A percentile compares a stretch with the other conserved stretches of the same genome.
These are phyloP conservation scores for Aurelia aurita DNA, from an alignment of 30 jellyfish, hydroid and myxozoan genomes.

Conservation along the genomic window DNA sequence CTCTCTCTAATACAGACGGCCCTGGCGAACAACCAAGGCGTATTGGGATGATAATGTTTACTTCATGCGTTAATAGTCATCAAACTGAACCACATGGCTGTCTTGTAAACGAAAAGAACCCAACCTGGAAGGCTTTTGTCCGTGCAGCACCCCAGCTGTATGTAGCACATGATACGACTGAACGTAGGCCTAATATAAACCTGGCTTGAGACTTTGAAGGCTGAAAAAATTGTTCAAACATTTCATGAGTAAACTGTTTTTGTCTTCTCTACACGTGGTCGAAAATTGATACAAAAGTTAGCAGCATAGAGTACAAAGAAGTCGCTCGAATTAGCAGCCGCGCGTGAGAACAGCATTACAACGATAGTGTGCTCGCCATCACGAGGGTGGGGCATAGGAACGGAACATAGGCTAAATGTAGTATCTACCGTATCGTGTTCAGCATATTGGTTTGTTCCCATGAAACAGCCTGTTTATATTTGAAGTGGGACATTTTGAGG, in stretches of 20 bases:
- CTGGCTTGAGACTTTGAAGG: constrained; percentile 23
- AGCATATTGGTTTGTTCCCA: neutral
- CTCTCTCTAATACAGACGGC: constrained; percentile 7
- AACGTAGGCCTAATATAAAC: constrained; percentile 15
- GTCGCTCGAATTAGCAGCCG: constrained; percentile 38
- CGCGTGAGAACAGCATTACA: constrained; percentile 13
- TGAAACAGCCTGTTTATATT: constrained; percentile 19
- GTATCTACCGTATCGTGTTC: no score
- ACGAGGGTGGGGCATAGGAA: neutral
- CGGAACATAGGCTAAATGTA: no score
- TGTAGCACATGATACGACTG: constrained; percentile 46
- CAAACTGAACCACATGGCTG: constrained; percentile 21
- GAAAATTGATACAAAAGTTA: constrained; percentile 69
- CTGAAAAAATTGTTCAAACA: constrained; percentile 56
- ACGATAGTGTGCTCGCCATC: constrained; percentile 9
- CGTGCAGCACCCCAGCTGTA: constrained; percentile 45
- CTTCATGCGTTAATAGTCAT: constrained; percentile 1
- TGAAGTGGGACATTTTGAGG: constrained; percentile 10
- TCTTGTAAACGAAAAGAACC: neutral
- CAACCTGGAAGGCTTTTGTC: constrained; percentile 43
- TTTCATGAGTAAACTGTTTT: constrained; percentile 72
- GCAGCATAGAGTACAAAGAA: constrained; percentile 45
- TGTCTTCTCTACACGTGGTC: constrained; percentile 72
- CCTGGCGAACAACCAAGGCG: neutral
- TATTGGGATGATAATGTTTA: neutral